phyloP scores from a whole-genome alignment of 2,113 vertebrate species.

The Paramisgurnus dabryanus region DNA sequence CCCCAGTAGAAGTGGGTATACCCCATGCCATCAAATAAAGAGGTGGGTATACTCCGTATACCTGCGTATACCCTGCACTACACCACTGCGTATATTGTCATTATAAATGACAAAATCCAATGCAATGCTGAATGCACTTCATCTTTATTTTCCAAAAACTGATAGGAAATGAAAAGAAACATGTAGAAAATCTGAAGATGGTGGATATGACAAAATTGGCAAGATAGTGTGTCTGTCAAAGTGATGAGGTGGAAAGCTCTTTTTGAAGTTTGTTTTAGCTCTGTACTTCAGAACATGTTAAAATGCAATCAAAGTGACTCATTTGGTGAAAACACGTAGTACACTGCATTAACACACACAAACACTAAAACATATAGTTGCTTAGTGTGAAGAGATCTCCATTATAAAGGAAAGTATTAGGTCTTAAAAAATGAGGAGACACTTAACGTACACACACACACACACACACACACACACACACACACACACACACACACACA shows the following conservation, averaged over 20 bases:
- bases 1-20: no score
- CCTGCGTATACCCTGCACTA: no score
- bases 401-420: conserved; percentile 38
- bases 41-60: no score
- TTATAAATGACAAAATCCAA: no score
- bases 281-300: conserved; percentile 46
- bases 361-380: conserved; percentile 20
- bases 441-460: background rate
- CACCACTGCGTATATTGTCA: no score
- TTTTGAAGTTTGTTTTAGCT: conserved; percentile 36
- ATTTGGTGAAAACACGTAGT: conserved; percentile 39
- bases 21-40: no score
- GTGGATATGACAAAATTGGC: conserved; percentile 38
- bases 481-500: background rate
- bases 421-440: conserved; percentile 26
- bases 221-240: conserved; percentile 39
- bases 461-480: conserved; percentile 9
- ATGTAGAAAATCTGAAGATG: background rate
- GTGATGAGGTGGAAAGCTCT: conserved; percentile 30
- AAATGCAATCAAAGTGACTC: conserved; percentile 55
- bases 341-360: conserved; percentile 32
- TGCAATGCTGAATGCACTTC: no score
- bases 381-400: conserved; percentile 37
- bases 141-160: no score
- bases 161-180: no score